Percentiles rank a stretch among this genome's conserved stretches.
These are phyloP conservation scores for Tiliacea aurago DNA, from an alignment of 2,888 invertebrate species.

Conservation along the genomic window DNA sequence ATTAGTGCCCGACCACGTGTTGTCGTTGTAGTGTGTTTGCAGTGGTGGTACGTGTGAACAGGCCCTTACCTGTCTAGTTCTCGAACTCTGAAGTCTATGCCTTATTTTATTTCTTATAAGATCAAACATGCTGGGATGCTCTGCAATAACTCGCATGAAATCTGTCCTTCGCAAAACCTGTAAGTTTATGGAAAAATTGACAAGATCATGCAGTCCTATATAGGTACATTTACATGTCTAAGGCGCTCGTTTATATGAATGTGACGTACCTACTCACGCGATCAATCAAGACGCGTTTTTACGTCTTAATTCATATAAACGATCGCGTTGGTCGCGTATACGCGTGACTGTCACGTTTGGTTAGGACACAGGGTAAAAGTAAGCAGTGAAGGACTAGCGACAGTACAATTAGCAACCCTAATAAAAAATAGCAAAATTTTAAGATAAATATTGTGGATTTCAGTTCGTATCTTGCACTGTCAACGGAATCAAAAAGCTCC, in stretches of 20 bases:
- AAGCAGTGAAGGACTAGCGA: not conserved
- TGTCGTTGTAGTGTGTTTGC: too few species aligned
- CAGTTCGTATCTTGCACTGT: not conserved
- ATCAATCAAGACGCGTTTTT: too few species aligned
- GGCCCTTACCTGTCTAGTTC: constrained; percentile 75
- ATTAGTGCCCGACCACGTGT: too few species aligned
- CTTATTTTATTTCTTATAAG: constrained; percentile 75
- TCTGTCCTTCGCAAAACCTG: constrained; percentile 84
- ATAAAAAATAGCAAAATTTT: not conserved
- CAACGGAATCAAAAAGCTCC: not conserved
- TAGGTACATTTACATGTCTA: not conserved
- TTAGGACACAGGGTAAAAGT: not conserved
- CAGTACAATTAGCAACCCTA: not conserved
- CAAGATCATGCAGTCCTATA: not conserved
- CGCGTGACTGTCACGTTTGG: not conserved
- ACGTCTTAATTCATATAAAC: too few species aligned
- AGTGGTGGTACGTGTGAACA: too few species aligned
- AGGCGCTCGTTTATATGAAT: not conserved
- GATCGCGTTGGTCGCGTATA: not conserved
- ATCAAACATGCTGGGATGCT: constrained; percentile 78
- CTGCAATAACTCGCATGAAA: constrained; percentile 83
- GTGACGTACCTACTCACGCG: too few species aligned
- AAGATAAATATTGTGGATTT: not conserved
- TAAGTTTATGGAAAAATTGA: not conserved
- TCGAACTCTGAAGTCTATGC: constrained; percentile 72